phyloP scores from a whole-genome alignment of 2,113 vertebrate genomes.

The Seriola dumerili region DNA sequence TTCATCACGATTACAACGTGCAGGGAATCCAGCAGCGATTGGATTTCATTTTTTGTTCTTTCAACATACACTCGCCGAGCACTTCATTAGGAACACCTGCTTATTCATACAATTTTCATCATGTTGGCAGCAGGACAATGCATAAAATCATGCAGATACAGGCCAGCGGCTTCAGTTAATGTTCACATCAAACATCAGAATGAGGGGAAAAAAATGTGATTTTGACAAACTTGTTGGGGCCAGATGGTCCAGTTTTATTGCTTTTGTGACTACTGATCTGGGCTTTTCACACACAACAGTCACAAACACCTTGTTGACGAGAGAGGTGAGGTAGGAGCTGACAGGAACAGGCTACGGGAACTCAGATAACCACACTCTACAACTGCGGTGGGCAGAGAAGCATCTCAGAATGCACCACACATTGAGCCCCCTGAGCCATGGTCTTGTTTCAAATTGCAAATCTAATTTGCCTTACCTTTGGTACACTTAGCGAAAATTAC shows the following conservation, averaged over 20 bases:
- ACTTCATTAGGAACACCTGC: neutral
- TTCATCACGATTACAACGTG: neutral
- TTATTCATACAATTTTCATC: neutral
- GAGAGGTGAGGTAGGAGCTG: too few relatives aligned
- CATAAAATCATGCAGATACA: neutral
- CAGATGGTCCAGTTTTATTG: too few relatives aligned
- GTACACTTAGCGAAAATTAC: too few relatives aligned
- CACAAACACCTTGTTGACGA: too few relatives aligned
- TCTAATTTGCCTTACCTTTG: conserved; percentile 5
- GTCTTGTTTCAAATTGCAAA: neutral
- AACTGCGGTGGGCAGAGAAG: too few relatives aligned
- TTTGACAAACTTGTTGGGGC: neutral
- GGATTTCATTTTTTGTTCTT: neutral
- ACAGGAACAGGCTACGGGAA: too few relatives aligned
- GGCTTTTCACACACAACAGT: neutral
- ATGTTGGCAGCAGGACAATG: neutral
- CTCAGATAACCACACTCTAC: too few relatives aligned
- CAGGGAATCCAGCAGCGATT: neutral
- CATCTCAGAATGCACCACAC: neutral
- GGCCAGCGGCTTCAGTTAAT: neutral
- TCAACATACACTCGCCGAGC: neutral
- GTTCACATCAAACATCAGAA: neutral
- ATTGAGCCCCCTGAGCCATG: neutral
- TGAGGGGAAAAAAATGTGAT: neutral
- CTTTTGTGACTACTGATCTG: too few relatives aligned